Percentiles rank a stretch among this genome's conserved stretches.
Evolutionary conservation across 2,113 vertebrate genomes (phyloP).

Genomic region (Pandion haliaetus): DNA sequence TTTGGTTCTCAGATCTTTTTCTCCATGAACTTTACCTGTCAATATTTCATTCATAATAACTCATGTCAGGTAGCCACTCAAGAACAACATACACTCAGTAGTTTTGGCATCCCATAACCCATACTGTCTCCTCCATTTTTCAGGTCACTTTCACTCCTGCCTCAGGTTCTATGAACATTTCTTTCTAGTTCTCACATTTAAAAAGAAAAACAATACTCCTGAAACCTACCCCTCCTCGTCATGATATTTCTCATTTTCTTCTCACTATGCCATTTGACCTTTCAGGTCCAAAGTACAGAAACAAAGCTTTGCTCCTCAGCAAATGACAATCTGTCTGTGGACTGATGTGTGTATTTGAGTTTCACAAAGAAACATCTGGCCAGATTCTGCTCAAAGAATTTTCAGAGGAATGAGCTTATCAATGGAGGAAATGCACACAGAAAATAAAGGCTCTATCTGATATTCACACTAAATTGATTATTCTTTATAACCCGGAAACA

Average conservation of each 20-base stretch:
- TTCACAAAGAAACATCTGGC: neutral
- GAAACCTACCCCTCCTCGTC: neutral
- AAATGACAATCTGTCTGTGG: neutral
- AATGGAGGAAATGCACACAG: neutral
- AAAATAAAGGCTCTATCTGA: neutral
- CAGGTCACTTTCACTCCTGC: neutral
- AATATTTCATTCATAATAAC: conserved; percentile 7
- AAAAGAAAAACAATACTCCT: neutral
- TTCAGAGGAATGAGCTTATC: neutral
- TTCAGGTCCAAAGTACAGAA: neutral
- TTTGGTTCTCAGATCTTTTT: neutral
- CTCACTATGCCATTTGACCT: neutral
- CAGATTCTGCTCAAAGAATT: neutral
- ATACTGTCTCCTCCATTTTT: neutral
- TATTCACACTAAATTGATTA: neutral
- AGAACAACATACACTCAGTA: neutral
- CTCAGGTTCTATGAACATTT: neutral
- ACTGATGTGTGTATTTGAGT: neutral
- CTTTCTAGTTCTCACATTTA: neutral
- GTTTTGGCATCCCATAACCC: neutral
- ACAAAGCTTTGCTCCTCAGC: neutral
- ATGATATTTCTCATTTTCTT: neutral
- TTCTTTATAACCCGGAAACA: neutral
- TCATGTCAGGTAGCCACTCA: neutral
- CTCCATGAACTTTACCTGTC: neutral